Percentiles rank a stretch among this genome's conserved stretches.
phyloP scores from a whole-genome alignment of 2,797 vertebrate species.

The Peromyscus nudipes region DNA sequence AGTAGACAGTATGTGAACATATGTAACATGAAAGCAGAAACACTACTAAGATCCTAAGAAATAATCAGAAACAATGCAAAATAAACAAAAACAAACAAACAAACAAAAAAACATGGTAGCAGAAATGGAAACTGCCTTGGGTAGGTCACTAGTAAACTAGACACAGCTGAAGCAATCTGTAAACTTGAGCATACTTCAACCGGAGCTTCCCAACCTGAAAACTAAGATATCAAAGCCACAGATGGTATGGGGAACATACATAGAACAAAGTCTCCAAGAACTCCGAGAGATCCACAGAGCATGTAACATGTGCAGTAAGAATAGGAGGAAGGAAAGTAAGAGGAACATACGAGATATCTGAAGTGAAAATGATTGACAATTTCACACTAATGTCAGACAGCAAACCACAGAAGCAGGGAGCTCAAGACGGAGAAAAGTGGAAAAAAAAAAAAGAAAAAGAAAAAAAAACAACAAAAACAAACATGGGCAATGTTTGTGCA shows the following conservation, averaged over 20 bases:
- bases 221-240: background rate
- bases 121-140: background rate
- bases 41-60: background rate
- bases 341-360: background rate
- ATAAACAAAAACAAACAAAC: background rate
- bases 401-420: background rate
- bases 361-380: background rate
- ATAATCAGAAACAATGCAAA: background rate
- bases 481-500: background rate
- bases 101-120: background rate
- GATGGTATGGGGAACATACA: background rate
- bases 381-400: background rate
- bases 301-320: background rate
- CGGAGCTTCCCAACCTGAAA: background rate
- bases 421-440: background rate
- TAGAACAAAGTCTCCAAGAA: background rate
- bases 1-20: background rate
- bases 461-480: background rate
- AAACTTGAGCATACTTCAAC: background rate
- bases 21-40: background rate
- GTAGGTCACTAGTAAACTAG: background rate
- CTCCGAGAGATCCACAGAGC: background rate
- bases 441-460: background rate
- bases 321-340: background rate
- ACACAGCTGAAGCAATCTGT: background rate